These are phyloP conservation scores for Dorcus hopei DNA, from an alignment of 2,888 invertebrate genomes.

Conservation along the genomic window DNA sequence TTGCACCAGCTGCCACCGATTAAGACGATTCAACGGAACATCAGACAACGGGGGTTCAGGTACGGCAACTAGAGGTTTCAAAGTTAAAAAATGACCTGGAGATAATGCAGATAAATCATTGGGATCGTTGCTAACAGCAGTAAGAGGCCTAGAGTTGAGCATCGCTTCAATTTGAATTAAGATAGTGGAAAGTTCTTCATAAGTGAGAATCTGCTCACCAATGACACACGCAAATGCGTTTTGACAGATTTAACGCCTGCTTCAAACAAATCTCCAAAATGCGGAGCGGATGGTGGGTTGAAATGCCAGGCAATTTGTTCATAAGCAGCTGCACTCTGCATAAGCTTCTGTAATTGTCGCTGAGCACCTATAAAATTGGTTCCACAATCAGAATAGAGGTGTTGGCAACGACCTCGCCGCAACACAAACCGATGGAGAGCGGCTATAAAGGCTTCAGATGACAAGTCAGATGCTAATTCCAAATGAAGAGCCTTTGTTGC, in stretches of 20 bases:
- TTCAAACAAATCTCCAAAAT: conserved; percentile 20
- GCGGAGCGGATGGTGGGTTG: conserved; percentile 15
- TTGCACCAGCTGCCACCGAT: conserved; percentile 7
- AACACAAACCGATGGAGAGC: no score
- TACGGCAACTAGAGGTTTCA: conserved; percentile 11
- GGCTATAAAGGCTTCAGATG: conserved; percentile 7
- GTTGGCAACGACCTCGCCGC: no score
- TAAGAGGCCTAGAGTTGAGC: not conserved
- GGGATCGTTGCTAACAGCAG: not conserved
- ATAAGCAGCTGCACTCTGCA: not conserved
- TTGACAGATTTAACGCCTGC: conserved; percentile 27
- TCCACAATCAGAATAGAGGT: no score
- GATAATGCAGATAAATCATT: conserved; percentile 19
- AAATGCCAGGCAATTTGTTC: conserved; percentile 17
- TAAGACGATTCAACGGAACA: conserved; percentile 1
- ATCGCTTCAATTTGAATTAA: not conserved
- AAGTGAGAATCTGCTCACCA: not conserved
- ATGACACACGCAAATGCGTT: not conserved
- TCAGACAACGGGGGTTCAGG: conserved; percentile 13
- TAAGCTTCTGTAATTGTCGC: conserved; percentile 11
- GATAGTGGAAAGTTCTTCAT: not conserved
- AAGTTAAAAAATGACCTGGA: conserved; percentile 29
- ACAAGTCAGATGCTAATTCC: conserved; percentile 24
- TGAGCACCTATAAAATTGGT: conserved; percentile 19
- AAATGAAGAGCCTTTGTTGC: conserved; percentile 25